A percentile compares a stretch with the other conserved stretches of the same genome.
These are phyloP conservation scores for Muscidifurax raptorellus DNA, from an alignment of 1,140 invertebrate species.

Conservation along the genomic window DNA sequence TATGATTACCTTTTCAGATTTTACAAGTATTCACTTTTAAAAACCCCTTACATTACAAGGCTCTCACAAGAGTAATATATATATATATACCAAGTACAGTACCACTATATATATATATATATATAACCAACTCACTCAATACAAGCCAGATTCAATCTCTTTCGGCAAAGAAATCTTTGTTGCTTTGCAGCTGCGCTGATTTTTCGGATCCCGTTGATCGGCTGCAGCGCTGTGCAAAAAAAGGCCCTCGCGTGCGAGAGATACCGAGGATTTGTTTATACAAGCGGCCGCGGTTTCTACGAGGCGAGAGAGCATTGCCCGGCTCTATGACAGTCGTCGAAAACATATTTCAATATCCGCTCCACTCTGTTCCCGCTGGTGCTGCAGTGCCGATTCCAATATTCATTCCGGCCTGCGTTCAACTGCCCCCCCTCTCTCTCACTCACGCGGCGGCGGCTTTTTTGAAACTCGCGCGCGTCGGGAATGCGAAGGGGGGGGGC, in stretches of 20 bases:
- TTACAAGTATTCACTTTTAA: too few species aligned
- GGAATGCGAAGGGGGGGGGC: conserved; percentile 18
- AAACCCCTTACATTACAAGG: too few species aligned
- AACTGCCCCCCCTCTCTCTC: conserved; percentile 11
- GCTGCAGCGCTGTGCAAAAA: neutral
- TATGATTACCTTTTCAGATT: too few species aligned
- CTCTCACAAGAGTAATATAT: too few species aligned
- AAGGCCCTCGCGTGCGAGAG: neutral
- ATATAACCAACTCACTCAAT: neutral
- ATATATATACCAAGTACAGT: too few species aligned
- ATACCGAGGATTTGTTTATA: conserved; percentile 43
- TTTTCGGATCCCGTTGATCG: neutral
- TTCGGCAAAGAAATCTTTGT: conserved; percentile 41
- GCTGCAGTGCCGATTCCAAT: conserved; percentile 49
- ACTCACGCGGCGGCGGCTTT: conserved; percentile 9
- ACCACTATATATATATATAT: too few species aligned
- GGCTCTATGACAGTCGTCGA: conserved; percentile 52
- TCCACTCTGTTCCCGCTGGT: conserved; percentile 54
- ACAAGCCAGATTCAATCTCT: conserved; percentile 15
- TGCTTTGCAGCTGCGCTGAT: conserved; percentile 25
- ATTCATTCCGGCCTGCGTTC: conserved; percentile 45
- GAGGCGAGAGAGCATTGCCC: conserved; percentile 4
- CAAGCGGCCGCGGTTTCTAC: neutral
- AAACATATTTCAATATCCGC: conserved; percentile 61
- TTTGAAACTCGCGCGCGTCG: conserved; percentile 21